Evolutionary conservation across 2,888 invertebrate species (phyloP), one percentile per base, ranked within the genome.

Genomic region (Xylota sylvarum): DNA sequence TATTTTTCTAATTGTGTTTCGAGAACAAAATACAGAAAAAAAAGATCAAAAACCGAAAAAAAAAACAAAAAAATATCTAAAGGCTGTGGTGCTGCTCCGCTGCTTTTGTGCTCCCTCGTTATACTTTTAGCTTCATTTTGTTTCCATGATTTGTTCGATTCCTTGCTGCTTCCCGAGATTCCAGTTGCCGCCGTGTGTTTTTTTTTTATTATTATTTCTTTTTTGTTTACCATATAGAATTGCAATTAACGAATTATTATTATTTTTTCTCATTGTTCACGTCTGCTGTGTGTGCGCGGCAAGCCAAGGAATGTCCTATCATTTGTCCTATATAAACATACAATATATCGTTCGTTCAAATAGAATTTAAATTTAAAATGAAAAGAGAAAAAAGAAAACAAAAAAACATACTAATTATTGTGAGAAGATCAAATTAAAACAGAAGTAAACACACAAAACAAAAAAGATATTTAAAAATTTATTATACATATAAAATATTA

Each of bases 11-110:
- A 85, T 77, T 81, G 52, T 77, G 85, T 81, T 76, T 81, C 56
- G 94, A 93, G 65, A 93, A 90, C 0, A 93, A 90, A 23, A 96
- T 89, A 58, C 69, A 60, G 70, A 56, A 64, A 67, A 67, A 80
- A 80, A 65, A 82, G 77, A 69, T n/a, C 55, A 60, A 52, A 62
- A 88, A 84, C 76, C 74, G 56, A 79, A 69, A 74, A 79, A 65
- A 50, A 23, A 23, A 23, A 23, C 23, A 23, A 23, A 62, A 64
- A 80, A 70, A 81, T 77, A 78, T 70, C 72, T 70, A 56, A 83
- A 82, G 88, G 84, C 79, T 87, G 76, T 70, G 76, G 73, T 82
- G 83, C 84, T 79, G 81, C 67, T 83, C 79, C 74, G 82, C 81
- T 79, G 86, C 88, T 88, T 80, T 79, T 65, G 58, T 70, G 65